phyloP scores from a whole-genome alignment of 2,888 invertebrate genomes.

The Hemicrepidius hirtus region DNA sequence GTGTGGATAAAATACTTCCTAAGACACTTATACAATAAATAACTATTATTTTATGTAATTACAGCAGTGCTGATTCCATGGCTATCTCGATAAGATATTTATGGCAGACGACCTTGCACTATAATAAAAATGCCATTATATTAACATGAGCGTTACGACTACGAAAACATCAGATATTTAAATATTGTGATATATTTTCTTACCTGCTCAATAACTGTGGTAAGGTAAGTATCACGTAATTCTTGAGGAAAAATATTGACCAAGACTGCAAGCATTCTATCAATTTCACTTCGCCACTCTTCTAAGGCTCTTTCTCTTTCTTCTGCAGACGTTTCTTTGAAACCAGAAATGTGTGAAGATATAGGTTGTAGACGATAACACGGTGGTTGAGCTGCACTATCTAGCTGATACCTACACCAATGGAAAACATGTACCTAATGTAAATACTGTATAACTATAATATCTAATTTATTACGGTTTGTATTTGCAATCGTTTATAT shows the following conservation, averaged over 20 bases:
- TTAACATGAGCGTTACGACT: too few species aligned
- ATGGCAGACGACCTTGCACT: too few species aligned
- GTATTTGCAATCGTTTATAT: too few species aligned
- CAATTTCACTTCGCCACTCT: conserved; percentile 76
- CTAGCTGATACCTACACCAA: conserved; percentile 79
- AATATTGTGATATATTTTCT: not conserved
- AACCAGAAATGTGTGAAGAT: conserved; percentile 74
- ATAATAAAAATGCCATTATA: too few species aligned
- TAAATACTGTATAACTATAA: too few species aligned
- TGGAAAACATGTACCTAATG: not conserved
- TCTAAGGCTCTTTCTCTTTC: conserved; percentile 73
- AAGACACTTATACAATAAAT: too few species aligned
- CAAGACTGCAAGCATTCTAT: conserved; percentile 80
- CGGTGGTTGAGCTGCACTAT: conserved; percentile 83
- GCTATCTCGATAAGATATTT: too few species aligned
- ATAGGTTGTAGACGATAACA: conserved; percentile 83
- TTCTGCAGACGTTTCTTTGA: conserved; percentile 71
- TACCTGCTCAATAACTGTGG: conserved; percentile 87
- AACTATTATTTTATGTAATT: too few species aligned
- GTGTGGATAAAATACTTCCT: too few species aligned
- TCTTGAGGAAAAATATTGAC: conserved; percentile 84
- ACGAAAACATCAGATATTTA: too few species aligned
- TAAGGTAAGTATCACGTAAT: conserved; percentile 86
- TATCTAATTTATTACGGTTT: too few species aligned
- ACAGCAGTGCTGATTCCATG: too few species aligned